A percentile compares a stretch with the other conserved stretches of the same genome.
These are phyloP conservation scores for Anastrepha obliqua DNA, from an alignment of 1,140 invertebrate species.

Conservation along the genomic window DNA sequence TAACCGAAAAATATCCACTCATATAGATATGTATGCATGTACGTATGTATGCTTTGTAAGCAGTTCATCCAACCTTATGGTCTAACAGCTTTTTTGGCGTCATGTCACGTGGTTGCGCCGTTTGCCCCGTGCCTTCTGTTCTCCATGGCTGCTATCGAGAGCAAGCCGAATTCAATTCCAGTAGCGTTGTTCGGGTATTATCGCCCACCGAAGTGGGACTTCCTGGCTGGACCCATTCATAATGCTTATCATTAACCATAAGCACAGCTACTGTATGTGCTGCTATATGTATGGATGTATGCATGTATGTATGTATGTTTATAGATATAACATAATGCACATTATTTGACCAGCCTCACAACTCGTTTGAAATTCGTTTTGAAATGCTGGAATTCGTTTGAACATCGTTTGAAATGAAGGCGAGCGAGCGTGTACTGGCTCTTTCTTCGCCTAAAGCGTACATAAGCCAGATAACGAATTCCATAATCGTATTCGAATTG, in stretches of 20 bases:
- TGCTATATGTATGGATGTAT: neutral
- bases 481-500: slow-evolving; percentile 8
- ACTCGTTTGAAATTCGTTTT: slow-evolving; percentile 10
- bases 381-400: neutral
- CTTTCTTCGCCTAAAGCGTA: slow-evolving; percentile 3
- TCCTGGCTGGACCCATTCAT: slow-evolving; percentile 35
- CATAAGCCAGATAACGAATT: slow-evolving; percentile 7
- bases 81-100: neutral
- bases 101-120: slow-evolving; percentile 24
- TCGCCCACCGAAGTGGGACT: neutral
- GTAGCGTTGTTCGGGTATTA: slow-evolving; percentile 18
- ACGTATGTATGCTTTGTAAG: neutral
- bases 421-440: neutral
- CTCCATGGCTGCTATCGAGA: neutral
- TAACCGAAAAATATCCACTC: too few species aligned
- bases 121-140: neutral
- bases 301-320: too few species aligned
- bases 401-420: neutral
- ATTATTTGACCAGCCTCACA: neutral
- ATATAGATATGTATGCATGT: too few species aligned
- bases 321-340: neutral
- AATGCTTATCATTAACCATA: slow-evolving; percentile 8
- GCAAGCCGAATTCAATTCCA: slow-evolving; percentile 18
- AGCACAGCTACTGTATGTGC: neutral
- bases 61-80: neutral